These are phyloP conservation scores for Verasper variegatus DNA, from an alignment of 2,113 vertebrate genomes.

Conservation along the genomic window DNA sequence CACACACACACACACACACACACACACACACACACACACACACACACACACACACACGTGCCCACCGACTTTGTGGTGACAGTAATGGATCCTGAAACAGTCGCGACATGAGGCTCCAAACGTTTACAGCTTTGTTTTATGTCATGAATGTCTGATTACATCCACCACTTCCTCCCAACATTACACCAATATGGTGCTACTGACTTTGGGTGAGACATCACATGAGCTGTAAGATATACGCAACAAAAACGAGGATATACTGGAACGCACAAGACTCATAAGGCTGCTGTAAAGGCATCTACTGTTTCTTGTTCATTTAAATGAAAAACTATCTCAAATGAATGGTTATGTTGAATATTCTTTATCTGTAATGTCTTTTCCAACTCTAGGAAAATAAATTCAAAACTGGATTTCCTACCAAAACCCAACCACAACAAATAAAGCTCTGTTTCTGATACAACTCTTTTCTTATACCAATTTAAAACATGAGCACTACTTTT, in stretches of 20 bases:
- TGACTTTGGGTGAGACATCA: conserved; percentile 16
- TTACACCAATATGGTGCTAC: conserved; percentile 46
- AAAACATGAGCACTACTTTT: neutral
- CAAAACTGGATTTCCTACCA: too few species aligned
- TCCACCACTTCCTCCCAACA: neutral
- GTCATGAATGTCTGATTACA: conserved; percentile 53
- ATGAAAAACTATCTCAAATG: too few species aligned
- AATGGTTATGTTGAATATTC: too few species aligned
- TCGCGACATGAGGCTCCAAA: conserved; percentile 39
- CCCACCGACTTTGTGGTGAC: conserved; percentile 52
- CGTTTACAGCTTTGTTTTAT: conserved; percentile 47
- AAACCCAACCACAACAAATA: neutral
- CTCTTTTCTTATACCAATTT: neutral
- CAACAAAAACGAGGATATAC: neutral
- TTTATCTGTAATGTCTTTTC: too few species aligned
- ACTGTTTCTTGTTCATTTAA: neutral
- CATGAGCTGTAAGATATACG: neutral
- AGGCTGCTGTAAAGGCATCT: neutral
- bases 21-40: conserved; percentile 61
- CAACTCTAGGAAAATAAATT: too few species aligned
- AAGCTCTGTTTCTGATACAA: neutral
- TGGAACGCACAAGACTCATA: neutral
- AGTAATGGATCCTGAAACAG: conserved; percentile 53
- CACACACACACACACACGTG: conserved; percentile 64
- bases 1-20: conserved; percentile 62